Evolutionary conservation across 2,888 invertebrate genomes (phyloP), one percentile per base, ranked within the genome.

Genomic region (Emmelina monodactyla): DNA sequence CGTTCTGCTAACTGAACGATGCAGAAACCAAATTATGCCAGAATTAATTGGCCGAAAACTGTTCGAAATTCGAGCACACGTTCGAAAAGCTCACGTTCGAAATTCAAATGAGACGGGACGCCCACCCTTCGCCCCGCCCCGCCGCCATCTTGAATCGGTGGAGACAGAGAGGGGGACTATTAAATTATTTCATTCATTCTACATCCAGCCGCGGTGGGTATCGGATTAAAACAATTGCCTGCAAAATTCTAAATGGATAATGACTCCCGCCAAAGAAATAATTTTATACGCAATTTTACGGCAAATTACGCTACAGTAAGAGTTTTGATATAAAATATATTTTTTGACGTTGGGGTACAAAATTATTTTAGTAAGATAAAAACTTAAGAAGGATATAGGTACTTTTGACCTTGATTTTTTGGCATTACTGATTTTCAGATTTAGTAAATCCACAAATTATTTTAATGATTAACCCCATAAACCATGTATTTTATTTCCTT

Each of bases 141-240:
- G 67, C 56, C 76, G 76, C 78, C 78, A 75, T 76, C 69, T 76
- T 78, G 76, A 51, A 71, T 67, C 51, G 56, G 55, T 57, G 63
- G 57, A 65, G 65, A 55, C 13, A 12, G 13, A 41, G 47, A 54
- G 70, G 69, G 66, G 67, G 70, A 59, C 73, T 73, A 75, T 72
- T 76, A 71, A 79, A 79, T 79, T 70, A 79, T 79, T 78, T 78
- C 78, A 78, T 78, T 78, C 78, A 78, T 75, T 78, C 72, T 66
- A 65, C 73, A 71, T 70, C 66, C 69, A 64, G 72, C 78, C 63
- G 69, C 62, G 67, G 59, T 59, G 59, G 68, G 60, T 75, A 76
- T 75, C 72, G 72, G 78, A 79, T 79, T 78, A 76, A 73, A 76
- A 72, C 75, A 78, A 79, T 79, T 78, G 78, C 76, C 73, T 67